Conservation (phyloP, 2,888 invertebrate genomes). For the Blastobasis adustella region DNA sequence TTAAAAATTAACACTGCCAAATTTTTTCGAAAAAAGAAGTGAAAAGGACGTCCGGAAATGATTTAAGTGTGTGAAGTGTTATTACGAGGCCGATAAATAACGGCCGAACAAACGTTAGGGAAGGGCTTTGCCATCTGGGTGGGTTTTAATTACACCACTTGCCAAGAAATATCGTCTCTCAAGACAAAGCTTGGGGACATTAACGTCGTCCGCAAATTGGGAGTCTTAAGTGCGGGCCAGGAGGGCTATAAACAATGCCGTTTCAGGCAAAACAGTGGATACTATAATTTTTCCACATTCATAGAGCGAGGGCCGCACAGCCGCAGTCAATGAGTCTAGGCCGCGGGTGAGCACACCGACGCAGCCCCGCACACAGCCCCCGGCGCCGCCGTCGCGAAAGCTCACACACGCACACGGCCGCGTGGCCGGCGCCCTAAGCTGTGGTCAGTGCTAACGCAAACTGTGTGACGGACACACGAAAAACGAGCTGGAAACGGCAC, state of each 20-base stretch:
- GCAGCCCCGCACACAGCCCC: slow-evolving; percentile 56
- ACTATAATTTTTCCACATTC: slow-evolving; percentile 75
- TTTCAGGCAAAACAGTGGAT: slow-evolving; percentile 69
- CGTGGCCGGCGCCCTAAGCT: slow-evolving; percentile 71
- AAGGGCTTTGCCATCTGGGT: slow-evolving; percentile 6
- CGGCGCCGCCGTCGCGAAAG: slow-evolving; percentile 71
- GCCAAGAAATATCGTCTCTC: slow-evolving; percentile 54
- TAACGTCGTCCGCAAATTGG: slow-evolving; percentile 64
- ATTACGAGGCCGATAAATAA: too few relatives aligned
- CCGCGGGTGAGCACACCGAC: slow-evolving; percentile 66
- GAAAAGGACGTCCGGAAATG: not conserved
- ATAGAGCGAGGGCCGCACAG: slow-evolving; percentile 74
- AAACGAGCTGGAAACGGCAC: slow-evolving; percentile 70
- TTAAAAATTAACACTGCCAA: too few relatives aligned
- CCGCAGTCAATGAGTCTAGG: slow-evolving; percentile 75
- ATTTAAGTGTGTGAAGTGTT: too few relatives aligned
- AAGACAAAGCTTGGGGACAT: slow-evolving; percentile 56
- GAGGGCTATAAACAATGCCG: slow-evolving; percentile 63
- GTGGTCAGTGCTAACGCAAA: slow-evolving; percentile 74
- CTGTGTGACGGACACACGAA: slow-evolving; percentile 75
- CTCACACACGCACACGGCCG: slow-evolving; percentile 69
- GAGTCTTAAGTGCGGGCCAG: slow-evolving; percentile 56
- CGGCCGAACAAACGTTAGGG: too few relatives aligned
- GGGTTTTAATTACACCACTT: slow-evolving; percentile 61
- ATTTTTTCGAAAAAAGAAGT: too few relatives aligned